phyloP scores from a whole-genome alignment of 2,797 vertebrate species.

The Staurois parvus region DNA sequence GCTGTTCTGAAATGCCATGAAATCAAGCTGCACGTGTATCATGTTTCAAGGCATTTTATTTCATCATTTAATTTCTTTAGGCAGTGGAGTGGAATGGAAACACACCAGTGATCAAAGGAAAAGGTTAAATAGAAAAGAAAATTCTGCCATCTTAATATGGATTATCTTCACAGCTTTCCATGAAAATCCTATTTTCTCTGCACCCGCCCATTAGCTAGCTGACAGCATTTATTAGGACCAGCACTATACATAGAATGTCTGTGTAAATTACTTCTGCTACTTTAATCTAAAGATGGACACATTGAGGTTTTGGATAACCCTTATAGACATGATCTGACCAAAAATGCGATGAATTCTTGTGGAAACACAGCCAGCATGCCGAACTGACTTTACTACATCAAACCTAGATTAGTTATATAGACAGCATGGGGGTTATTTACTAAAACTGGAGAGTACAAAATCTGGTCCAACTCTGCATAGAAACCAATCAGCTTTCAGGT shows the following conservation, averaged over 20 bases:
- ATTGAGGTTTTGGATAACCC: no score
- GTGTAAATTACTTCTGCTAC: no score
- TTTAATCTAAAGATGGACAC: no score
- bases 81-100: slow-evolving; percentile 9
- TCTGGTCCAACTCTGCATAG: no score
- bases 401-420: no score
- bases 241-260: not conserved
- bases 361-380: no score
- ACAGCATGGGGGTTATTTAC: no score
- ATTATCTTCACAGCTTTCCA: slow-evolving; percentile 8
- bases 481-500: no score
- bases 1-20: not conserved
- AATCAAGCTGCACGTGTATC: slow-evolving; percentile 7
- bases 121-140: slow-evolving; percentile 31
- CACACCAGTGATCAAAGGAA: slow-evolving; percentile 24
- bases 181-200: not conserved
- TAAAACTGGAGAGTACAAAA: no score
- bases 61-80: slow-evolving; percentile 19
- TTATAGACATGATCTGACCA: no score
- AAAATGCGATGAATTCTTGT: no score
- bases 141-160: not conserved
- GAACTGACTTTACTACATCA: no score
- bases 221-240: slow-evolving; percentile 21
- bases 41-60: slow-evolving; percentile 22
- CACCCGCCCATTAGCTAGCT: not conserved